Percentiles rank a stretch among this genome's conserved stretches.
Conservation (phyloP, 1,140 invertebrate species). For the Melanaphis sacchari region DNA sequence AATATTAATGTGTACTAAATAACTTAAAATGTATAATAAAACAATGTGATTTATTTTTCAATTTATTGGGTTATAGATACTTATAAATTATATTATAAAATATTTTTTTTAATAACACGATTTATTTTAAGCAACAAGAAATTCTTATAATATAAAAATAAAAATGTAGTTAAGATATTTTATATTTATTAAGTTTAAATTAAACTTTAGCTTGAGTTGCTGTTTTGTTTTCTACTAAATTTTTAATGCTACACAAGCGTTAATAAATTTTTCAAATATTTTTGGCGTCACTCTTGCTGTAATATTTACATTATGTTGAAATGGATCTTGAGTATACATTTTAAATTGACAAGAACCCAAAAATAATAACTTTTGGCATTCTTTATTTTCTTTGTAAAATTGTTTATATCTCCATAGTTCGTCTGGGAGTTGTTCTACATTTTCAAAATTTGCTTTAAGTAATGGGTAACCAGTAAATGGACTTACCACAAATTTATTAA, state of each 20-base stretch:
- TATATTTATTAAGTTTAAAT: background rate
- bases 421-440: constrained; percentile 35
- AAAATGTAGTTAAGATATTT: background rate
- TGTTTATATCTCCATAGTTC: constrained; percentile 44
- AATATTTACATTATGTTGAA: constrained; percentile 55
- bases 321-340: constrained; percentile 53
- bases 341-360: constrained; percentile 25
- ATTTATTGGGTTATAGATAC: background rate
- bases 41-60: background rate
- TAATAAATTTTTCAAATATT: constrained; percentile 47
- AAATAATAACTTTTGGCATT: constrained; percentile 29
- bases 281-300: constrained; percentile 49
- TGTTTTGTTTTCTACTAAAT: background rate
- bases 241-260: constrained; percentile 23
- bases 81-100: background rate
- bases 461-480: constrained; percentile 31
- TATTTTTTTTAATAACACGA: background rate
- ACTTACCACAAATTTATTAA: constrained; percentile 41
- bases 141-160: background rate
- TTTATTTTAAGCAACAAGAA: background rate
- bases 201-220: background rate
- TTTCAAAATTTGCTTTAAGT: constrained; percentile 21
- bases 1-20: too few relatives aligned
- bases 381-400: constrained; percentile 43
- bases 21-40: background rate